These are phyloP conservation scores for Deilephila elpenor DNA, from an alignment of 2,888 invertebrate species.

Conservation along the genomic window DNA sequence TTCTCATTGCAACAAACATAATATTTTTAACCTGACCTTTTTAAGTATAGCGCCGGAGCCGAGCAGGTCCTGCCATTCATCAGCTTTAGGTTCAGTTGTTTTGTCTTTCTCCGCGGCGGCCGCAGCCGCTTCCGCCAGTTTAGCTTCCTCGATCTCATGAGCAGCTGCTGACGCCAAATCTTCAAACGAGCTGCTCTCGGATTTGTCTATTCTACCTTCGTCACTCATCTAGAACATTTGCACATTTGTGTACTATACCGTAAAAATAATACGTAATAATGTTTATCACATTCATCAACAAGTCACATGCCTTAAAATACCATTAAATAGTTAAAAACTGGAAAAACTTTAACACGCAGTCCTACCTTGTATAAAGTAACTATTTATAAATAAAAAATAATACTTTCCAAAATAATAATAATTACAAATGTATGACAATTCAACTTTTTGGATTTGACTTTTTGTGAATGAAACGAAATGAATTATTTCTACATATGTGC, in stretches of 20 bases:
- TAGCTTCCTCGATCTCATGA: conserved; percentile 82
- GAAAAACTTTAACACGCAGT: conserved; percentile 24
- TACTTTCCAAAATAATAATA: conserved; percentile 44
- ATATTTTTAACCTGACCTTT: conserved; percentile 66
- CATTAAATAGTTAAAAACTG: conserved; percentile 20
- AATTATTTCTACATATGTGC: conserved; percentile 29
- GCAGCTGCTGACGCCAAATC: conserved; percentile 85
- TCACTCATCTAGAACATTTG: conserved; percentile 73
- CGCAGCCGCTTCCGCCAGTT: conserved; percentile 72
- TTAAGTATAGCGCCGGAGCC: conserved; percentile 90
- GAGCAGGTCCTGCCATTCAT: conserved; percentile 90
- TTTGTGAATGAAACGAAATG: conserved; percentile 37
- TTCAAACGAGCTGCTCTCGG: conserved; percentile 87
- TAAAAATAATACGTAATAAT: conserved; percentile 61
- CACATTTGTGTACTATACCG: conserved; percentile 55
- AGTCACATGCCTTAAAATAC: conserved; percentile 34
- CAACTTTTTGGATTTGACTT: conserved; percentile 66
- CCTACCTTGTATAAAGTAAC: conserved; percentile 48
- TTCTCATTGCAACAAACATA: neutral
- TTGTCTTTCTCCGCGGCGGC: conserved; percentile 61
- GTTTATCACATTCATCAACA: conserved; percentile 48
- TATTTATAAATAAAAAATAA: conserved; percentile 41
- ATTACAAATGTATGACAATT: conserved; percentile 63
- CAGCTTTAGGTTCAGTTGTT: conserved; percentile 58
- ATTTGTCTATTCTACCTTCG: conserved; percentile 82